Conservation (phyloP, 1,140 invertebrate species). For the Metaphire vulgaris region DNA sequence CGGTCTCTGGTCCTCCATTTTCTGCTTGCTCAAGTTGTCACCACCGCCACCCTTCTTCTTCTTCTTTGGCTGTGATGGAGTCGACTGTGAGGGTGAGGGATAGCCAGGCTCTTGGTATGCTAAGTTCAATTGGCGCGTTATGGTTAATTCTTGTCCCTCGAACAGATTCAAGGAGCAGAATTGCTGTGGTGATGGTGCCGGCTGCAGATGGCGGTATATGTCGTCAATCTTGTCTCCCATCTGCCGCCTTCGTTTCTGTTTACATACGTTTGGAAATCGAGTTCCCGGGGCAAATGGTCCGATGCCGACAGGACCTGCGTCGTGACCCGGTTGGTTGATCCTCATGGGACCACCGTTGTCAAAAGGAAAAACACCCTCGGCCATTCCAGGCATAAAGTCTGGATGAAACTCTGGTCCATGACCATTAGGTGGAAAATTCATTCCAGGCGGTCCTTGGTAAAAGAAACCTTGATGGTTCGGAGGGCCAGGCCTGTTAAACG, state of each 20-base stretch:
- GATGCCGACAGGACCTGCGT: constrained; percentile 13
- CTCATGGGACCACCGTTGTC: constrained; percentile 5
- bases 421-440: constrained; percentile 20
- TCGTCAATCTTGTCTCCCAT: constrained; percentile 43
- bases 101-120: constrained; percentile 43
- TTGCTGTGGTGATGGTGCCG: constrained; percentile 89
- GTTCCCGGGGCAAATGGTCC: constrained; percentile 8
- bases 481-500: constrained; percentile 1
- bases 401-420: constrained; percentile 19
- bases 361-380: constrained; percentile 10
- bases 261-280: constrained; percentile 29
- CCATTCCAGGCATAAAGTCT: constrained; percentile 21
- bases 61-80: not conserved
- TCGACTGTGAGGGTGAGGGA: constrained; percentile 31
- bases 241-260: constrained; percentile 40
- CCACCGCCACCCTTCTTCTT: constrained; percentile 12
- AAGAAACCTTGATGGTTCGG: constrained; percentile 3
- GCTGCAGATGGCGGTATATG: constrained; percentile 70
- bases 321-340: constrained; percentile 10
- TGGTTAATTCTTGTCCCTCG: constrained; percentile 90
- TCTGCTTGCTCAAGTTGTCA: not conserved
- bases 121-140: constrained; percentile 86
- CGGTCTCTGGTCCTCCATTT: not conserved
- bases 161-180: constrained; percentile 91
- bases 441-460: constrained; percentile 20